Evolutionary conservation across 2,888 invertebrate genomes (phyloP), one percentile per base, ranked within the genome.

Genomic region (Agrochola lota): DNA sequence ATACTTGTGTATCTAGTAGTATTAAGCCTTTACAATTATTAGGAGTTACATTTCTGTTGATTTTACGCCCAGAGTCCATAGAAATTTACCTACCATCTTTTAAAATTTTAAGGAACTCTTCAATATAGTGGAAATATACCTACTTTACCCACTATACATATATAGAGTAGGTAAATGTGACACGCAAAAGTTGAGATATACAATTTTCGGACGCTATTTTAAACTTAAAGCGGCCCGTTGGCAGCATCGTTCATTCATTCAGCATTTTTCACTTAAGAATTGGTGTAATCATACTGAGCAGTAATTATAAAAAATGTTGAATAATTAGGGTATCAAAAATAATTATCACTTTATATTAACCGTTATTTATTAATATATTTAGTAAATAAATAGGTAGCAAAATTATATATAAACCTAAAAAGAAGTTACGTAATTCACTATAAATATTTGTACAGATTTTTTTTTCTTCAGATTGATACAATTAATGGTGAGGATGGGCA

Each of bases 81-180:
- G 76, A 76, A 76, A 76, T 76, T 76, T 76, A 76, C 76, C 76
- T 76, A 76, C 71, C 71, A 71, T 76, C 76, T 76, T 76, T 76
- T 76, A 76, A 76, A 76, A 76, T 76, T 76, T 76, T 76, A 71
- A 66, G 76, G 76, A 76, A 76, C 71, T 76, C 77, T 72, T 77
- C 71, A 77, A 77, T 77, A 77, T 71, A 77, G 71, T 77, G 76
- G 76, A 77, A 77, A 77, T 77, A 77, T 77, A 71, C 67, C 77
- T 72, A 68, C 71, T 77, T 77, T 77, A 72, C 72, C 77, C 77
- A 72, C 77, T 77, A 72, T 72, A 77, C 72, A 73, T 77, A 77
- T 73, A 77, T 77, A 77, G 77, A 77, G 77, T 77, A 77, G n/a
- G 77, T 77, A 77, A 77, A 77, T 77, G 77, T 77, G 77, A 77